Percentiles rank a stretch among this genome's conserved stretches.
Evolutionary conservation across 2,797 vertebrate genomes (phyloP).

Genomic region (Manis crassicaudata): DNA sequence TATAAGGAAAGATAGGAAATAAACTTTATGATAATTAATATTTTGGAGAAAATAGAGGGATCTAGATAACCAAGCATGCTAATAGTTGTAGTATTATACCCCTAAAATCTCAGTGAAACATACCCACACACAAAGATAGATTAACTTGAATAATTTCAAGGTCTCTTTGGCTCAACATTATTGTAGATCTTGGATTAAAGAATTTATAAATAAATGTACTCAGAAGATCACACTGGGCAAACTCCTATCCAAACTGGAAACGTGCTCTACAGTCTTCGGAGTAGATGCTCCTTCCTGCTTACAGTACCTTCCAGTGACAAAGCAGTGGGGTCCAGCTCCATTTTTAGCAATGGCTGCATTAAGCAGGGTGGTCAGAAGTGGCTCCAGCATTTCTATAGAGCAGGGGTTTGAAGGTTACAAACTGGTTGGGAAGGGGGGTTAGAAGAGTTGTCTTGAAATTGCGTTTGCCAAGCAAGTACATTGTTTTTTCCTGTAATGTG

Average conservation of each 20-base stretch:
- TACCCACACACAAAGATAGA: not conserved
- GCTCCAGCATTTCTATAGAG: not conserved
- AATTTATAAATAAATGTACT: not conserved
- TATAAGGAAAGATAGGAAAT: not conserved
- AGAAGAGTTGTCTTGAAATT: not conserved
- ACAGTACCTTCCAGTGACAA: not conserved
- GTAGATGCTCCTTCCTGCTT: not conserved
- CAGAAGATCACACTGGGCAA: not conserved
- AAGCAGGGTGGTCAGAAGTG: not conserved
- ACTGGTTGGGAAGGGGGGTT: not conserved
- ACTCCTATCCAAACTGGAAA: constrained; percentile 29
- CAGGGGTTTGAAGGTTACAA: not conserved
- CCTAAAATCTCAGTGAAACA: constrained; percentile 7
- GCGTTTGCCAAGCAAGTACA: not conserved
- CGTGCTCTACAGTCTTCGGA: not conserved
- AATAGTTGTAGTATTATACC: not conserved
- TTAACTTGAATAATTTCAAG: constrained; percentile 6
- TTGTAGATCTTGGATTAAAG: not conserved
- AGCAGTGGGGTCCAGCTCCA: not conserved
- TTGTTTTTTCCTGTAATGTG: not conserved
- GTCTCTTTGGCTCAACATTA: not conserved
- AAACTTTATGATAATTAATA: constrained; percentile 1
- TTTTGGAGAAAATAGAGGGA: not conserved
- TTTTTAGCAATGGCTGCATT: not conserved
- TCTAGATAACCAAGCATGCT: not conserved